Evolutionary conservation across 1,140 invertebrate genomes (phyloP), one percentile per base, ranked within the genome.

Genomic region (Bombus terrestris): DNA sequence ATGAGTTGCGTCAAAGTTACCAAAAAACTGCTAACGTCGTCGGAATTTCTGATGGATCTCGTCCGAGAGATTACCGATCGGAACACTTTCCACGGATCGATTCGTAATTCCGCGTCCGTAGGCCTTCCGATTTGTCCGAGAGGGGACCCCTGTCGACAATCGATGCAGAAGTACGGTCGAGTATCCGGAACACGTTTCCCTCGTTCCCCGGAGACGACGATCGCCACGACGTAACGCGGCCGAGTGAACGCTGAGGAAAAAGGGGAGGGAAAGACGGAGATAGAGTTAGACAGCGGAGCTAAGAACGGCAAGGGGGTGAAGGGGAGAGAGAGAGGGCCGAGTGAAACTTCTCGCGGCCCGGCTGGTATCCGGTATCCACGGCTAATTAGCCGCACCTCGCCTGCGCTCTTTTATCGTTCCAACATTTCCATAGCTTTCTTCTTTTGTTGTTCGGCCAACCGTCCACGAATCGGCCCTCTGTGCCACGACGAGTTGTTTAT

Each of bases 291-390:
- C 18, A 25, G 43, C 3, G 18, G 3, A 0, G 28, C 13, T 18
- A 10, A 28, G 28, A 28, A 15, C 32, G 32, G 10, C 32, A 35
- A 35, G 6, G 32, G 32, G 8, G 59, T 22, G 78, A 22, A 72
- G 43, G 47, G 32, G 35, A 74, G 66, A 39, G 66, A 82, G 77
- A 80, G 43, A 66, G 86, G 82, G 69, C 71, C 79, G 89, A 90
- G 89, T 89, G 89, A 90, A 90, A 89, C 89, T 87, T 81, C 85
- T 87, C 88, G 77, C 88, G 78, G 88, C 59, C 59, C 28, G 59
- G 59, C 78, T 53, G 81, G 89, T 89, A 87, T 89, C 88, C 88
- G 88, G 88, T 90, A 89, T 90, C 89, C 88, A 89, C 78, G 89
- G 88, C 88, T 89, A 90, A 90, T 90, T 90, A 90, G 85, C 88